These are phyloP conservation scores for Heteropelma amictum DNA, from an alignment of 2,888 invertebrate species.

Conservation along the genomic window DNA sequence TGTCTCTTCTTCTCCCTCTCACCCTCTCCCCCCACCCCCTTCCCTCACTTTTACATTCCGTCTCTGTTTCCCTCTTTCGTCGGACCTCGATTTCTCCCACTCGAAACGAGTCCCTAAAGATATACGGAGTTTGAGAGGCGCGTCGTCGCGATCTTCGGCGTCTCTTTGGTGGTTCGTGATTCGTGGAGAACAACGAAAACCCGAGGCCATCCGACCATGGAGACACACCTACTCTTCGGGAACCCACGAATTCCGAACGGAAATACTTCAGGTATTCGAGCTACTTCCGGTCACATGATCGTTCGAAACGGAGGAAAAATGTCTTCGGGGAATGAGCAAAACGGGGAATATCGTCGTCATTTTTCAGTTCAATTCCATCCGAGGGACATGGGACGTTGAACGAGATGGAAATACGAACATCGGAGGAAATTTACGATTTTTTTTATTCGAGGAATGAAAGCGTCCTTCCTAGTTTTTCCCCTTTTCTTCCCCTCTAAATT, in stretches of 20 bases:
- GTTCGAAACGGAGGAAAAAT: slow-evolving; percentile 8
- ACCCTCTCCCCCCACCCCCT: background rate
- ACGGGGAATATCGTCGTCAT: background rate
- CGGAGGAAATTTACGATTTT: too few species aligned
- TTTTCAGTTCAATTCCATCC: too few species aligned
- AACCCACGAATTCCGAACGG: slow-evolving; percentile 33
- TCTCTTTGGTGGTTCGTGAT: slow-evolving; percentile 42
- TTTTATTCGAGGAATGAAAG: too few species aligned
- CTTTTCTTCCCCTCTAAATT: too few species aligned
- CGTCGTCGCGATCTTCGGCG: slow-evolving; percentile 40
- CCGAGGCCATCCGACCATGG: slow-evolving; percentile 38
- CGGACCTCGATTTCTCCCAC: slow-evolving; percentile 40
- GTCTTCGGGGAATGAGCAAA: slow-evolving; percentile 13
- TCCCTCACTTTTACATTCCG: background rate
- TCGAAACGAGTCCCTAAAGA: slow-evolving; percentile 43
- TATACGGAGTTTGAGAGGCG: slow-evolving; percentile 43
- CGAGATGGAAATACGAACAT: background rate
- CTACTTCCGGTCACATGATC: slow-evolving; percentile 43
- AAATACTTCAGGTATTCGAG: slow-evolving; percentile 24
- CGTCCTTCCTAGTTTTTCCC: too few species aligned
- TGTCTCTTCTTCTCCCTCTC: slow-evolving; percentile 39
- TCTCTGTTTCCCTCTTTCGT: slow-evolving; percentile 5
- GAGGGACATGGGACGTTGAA: background rate
- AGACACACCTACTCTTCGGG: slow-evolving; percentile 37
- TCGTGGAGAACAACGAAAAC: slow-evolving; percentile 34